Evolutionary conservation across 2,888 invertebrate species (phyloP).

Genomic region (Perdita meconis): DNA sequence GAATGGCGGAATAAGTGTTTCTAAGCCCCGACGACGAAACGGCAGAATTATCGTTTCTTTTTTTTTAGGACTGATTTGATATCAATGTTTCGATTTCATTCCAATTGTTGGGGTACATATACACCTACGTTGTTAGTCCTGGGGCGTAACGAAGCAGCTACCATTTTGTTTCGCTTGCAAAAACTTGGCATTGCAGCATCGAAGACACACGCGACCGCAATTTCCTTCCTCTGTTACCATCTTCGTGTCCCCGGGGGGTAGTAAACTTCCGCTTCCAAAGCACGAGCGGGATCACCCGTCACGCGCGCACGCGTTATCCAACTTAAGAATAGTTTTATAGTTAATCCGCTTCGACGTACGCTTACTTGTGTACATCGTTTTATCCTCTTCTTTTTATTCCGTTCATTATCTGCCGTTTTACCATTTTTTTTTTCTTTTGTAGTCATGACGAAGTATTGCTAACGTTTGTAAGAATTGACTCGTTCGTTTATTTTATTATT

Average conservation of each 20-base stretch:
- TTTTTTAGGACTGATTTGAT: no score
- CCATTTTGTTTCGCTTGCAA: slow-evolving; percentile 77
- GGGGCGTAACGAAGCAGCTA: slow-evolving; percentile 76
- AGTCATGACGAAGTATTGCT: slow-evolving; percentile 75
- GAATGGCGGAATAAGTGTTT: no score
- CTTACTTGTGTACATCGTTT: slow-evolving; percentile 46
- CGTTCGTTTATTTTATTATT: slow-evolving; percentile 55
- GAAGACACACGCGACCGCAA: slow-evolving; percentile 53
- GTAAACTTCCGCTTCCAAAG: slow-evolving; percentile 12
- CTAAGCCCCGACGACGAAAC: slow-evolving; percentile 13
- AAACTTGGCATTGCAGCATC: slow-evolving; percentile 32
- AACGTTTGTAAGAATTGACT: slow-evolving; percentile 79
- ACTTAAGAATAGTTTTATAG: slow-evolving; percentile 59
- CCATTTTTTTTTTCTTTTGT: slow-evolving; percentile 60
- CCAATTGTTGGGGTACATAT: slow-evolving; percentile 53
- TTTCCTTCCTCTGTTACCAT: slow-evolving; percentile 15
- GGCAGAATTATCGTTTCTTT: background rate
- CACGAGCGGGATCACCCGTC: slow-evolving; percentile 50
- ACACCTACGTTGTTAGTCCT: slow-evolving; percentile 66
- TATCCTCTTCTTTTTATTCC: slow-evolving; percentile 20
- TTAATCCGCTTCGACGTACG: slow-evolving; percentile 44
- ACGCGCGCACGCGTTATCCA: slow-evolving; percentile 45
- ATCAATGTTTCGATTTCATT: slow-evolving; percentile 69
- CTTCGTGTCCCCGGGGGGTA: background rate
- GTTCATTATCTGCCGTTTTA: slow-evolving; percentile 55